Evolutionary conservation across 1,140 invertebrate genomes (phyloP).

Genomic region (Eulimnadia texana): DNA sequence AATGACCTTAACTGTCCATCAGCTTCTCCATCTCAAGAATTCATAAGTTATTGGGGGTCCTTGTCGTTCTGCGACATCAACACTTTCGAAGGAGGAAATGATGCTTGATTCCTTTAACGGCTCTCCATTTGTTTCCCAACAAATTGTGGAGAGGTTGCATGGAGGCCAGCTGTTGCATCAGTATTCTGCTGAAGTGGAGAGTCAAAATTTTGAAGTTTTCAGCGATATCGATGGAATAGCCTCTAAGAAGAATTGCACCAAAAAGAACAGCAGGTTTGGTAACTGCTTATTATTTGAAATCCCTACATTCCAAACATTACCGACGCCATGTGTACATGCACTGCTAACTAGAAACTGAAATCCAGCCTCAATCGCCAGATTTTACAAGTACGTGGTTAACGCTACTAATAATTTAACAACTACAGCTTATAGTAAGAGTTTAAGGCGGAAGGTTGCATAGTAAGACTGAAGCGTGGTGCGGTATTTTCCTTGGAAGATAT

Average conservation of each 20-base stretch:
- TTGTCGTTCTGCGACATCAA: not conserved
- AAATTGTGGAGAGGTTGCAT: not conserved
- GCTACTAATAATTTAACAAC: too few species aligned
- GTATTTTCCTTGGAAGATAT: too few species aligned
- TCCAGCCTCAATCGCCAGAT: too few species aligned
- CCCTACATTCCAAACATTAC: too few species aligned
- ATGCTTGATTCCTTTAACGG: not conserved
- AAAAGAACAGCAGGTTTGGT: too few species aligned
- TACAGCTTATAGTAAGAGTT: too few species aligned
- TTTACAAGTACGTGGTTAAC: too few species aligned
- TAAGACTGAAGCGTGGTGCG: too few species aligned
- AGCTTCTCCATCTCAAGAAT: not conserved
- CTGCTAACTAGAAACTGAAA: too few species aligned
- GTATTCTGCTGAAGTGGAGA: not conserved
- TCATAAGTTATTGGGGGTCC: not conserved
- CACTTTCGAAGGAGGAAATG: not conserved
- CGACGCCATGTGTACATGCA: too few species aligned
- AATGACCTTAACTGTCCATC: constrained; percentile 3
- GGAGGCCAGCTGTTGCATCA: not conserved
- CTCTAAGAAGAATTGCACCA: not conserved
- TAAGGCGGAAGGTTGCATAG: too few species aligned
- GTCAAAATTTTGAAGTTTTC: not conserved
- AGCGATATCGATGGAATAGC: not conserved
- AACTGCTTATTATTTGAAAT: too few species aligned
- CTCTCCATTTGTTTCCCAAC: not conserved